Base-by-base conservation (phyloP, 1,140 invertebrate species). In the Hormaphis cornu region DNA sequence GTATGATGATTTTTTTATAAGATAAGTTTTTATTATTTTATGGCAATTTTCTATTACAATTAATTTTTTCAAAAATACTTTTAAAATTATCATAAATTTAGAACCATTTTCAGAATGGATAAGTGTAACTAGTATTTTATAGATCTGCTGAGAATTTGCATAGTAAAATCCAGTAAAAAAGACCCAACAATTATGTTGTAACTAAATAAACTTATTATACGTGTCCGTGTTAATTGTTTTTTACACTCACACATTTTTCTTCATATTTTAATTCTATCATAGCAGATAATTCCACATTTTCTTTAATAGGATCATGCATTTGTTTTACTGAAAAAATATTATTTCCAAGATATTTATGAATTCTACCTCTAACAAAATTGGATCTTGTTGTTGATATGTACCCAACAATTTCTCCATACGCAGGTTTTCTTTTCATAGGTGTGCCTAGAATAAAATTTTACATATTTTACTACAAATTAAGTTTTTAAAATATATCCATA, bases 351-450 rank as follows among this genome's bases (percentile, higher is more conserved):
- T 22, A 48, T 22, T 46, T 48, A 66, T 48, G 26, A 48, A 66
- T 33, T 48, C 44, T 66, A 24, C 16, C 59, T 50, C 59, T 66
- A n/a, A 33, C 42, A 48, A 14, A 66, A 6, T 66, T 48, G 22
- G 30, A 33, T 22, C 33, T 66, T 35, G 42, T 18, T 10, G n/a
- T 24, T 1, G 59, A 66, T 48, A 48, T 66, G 33, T 33, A 48
- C 8, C 40, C 59, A 8, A 66, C 18, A 24, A 66, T 66, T 66
- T 66, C 59, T 35, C 59, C 59, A 66, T 66, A 66, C 20, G 33
- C 0, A 16, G 59, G 59, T 22, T 66, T 0, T 66, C 59, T 66
- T 8, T 66, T 33, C 33, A 66, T 33, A 14, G 28, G 6, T 16
- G 33, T 20, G 14, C n/a, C 59, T 66, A 66, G 24, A 66, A 66